A percentile compares a stretch with the other conserved stretches of the same genome.
Conservation (phyloP, 2,113 vertebrate genomes). For the Tonatia bakeri region DNA sequence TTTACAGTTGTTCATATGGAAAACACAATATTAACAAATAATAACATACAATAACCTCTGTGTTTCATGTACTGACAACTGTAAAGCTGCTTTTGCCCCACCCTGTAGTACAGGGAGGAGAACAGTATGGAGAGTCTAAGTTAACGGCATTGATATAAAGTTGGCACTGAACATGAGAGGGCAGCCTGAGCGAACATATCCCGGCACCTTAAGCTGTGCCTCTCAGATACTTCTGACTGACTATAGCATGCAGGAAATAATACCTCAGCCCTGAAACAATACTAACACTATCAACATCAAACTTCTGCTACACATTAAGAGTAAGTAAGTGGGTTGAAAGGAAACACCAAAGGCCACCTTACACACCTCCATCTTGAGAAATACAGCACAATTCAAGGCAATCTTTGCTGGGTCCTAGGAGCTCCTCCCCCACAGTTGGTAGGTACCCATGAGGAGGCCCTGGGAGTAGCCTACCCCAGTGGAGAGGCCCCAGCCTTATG, state of each 20-base stretch:
- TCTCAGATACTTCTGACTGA: background rate
- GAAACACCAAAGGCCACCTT: background rate
- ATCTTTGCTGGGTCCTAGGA: background rate
- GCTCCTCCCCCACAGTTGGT: too few species aligned
- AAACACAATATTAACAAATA: background rate
- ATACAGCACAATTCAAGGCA: background rate
- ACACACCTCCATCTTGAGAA: background rate
- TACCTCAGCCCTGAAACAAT: background rate
- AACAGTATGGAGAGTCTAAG: background rate
- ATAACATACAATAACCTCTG: background rate
- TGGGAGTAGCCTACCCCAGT: background rate
- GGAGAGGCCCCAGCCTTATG: background rate
- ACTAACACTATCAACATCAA: background rate
- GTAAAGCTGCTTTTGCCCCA: background rate
- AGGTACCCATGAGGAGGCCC: background rate
- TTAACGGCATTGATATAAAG: background rate
- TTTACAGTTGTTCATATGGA: background rate
- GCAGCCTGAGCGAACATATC: background rate
- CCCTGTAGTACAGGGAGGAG: background rate
- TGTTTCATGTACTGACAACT: background rate
- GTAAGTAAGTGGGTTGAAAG: background rate
- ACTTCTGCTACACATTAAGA: background rate
- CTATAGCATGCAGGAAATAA: background rate
- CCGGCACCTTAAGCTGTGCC: background rate
- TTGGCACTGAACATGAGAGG: background rate